phyloP scores from a whole-genome alignment of 2,888 invertebrate species.

The Xylophagus ater region DNA sequence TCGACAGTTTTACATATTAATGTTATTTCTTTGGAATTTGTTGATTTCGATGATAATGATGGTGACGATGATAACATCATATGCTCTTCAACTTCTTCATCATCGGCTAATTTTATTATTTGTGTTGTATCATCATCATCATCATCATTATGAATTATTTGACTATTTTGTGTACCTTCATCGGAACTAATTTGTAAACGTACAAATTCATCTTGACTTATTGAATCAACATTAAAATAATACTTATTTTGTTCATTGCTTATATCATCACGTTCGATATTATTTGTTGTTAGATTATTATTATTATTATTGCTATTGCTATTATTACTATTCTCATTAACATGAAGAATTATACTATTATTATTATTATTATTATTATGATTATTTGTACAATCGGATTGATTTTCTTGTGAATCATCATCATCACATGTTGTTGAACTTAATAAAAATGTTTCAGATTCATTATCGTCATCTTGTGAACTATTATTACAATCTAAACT shows the following conservation, averaged over 20 bases:
- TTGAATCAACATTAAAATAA: too few species aligned
- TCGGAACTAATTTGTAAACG: too few species aligned
- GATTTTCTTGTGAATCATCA: constrained; percentile 7
- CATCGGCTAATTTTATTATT: constrained; percentile 1
- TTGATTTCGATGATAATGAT: not conserved
- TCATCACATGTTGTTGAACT: too few species aligned
- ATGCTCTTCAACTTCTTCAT: not conserved
- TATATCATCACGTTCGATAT: not conserved
- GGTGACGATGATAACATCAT: not conserved
- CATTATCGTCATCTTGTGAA: constrained; percentile 6
- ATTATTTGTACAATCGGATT: too few species aligned
- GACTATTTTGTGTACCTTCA: not conserved
- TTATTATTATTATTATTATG: too few species aligned
- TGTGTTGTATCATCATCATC: constrained; percentile 2
- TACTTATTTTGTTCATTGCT: too few species aligned
- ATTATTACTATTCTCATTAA: constrained; percentile 4
- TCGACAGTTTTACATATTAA: not conserved
- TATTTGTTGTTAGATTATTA: not conserved
- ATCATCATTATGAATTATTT: not conserved
- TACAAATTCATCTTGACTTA: too few species aligned
- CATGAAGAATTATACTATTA: constrained; percentile 3
- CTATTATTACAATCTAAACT: constrained; percentile 4
- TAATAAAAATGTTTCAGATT: constrained; percentile 1
- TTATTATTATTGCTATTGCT: not conserved
- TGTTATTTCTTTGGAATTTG: not conserved